Percentiles rank a stretch among this genome's conserved stretches.
Evolutionary conservation across 2,888 invertebrate genomes (phyloP).

Genomic region (Ennomos fuscantarius): DNA sequence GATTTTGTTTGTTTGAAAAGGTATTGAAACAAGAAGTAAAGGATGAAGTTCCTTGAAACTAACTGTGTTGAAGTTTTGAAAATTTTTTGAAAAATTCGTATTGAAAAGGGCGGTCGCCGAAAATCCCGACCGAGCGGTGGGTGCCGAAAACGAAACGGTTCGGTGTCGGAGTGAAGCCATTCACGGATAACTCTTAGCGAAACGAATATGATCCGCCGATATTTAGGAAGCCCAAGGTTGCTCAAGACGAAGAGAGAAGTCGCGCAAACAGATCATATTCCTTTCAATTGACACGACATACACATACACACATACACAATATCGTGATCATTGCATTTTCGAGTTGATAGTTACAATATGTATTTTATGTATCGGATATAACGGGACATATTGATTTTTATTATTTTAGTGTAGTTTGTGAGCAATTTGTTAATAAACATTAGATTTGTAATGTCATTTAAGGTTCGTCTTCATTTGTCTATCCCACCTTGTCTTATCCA

Average conservation of each 20-base stretch:
- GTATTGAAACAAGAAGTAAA: conserved; percentile 93
- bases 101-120: conserved; percentile 76
- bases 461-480: conserved; percentile 69
- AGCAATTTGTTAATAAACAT: conserved; percentile 79
- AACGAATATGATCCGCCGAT: conserved; percentile 80
- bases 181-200: conserved; percentile 44
- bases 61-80: conserved; percentile 84
- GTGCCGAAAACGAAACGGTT: conserved; percentile 67
- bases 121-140: conserved; percentile 61
- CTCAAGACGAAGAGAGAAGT: conserved; percentile 71
- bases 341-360: conserved; percentile 58
- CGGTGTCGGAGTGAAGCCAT: conserved; percentile 64
- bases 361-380: conserved; percentile 67
- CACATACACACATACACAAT: conserved; percentile 44
- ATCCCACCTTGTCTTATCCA: conserved; percentile 65
- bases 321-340: conserved; percentile 69
- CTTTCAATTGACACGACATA: conserved; percentile 48
- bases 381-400: conserved; percentile 64
- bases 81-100: conserved; percentile 78
- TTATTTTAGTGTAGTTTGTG: conserved; percentile 76
- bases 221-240: conserved; percentile 65
- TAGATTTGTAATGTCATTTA: conserved; percentile 76
- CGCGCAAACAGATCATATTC: conserved; percentile 74
- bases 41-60: conserved; percentile 89
- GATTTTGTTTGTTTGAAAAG: conserved; percentile 93